Base-by-base conservation (phyloP, 2,888 invertebrate species). In the Nemotelus nigrinus region DNA sequence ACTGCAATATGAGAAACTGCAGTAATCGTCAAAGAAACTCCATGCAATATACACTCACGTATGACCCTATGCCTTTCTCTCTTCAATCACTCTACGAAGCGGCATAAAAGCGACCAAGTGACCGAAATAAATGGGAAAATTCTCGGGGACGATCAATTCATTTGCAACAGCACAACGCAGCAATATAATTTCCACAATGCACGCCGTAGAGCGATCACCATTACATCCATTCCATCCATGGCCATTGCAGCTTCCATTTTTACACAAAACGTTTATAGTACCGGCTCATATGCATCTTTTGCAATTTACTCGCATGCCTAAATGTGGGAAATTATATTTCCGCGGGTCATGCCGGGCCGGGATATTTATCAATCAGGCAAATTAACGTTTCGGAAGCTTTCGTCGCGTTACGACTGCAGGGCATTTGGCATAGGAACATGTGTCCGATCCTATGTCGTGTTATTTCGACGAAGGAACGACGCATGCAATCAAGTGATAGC, bases 361-460 rank as follows among this genome's bases (percentile, higher is more conserved):
- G 60, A 60, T 41, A 70, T 41, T 70, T 70, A 70, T 70, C 70
- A 70, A 70, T 70, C 70, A 70, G 53, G 39, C 43, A 70, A 70
- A 70, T 70, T 70, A 70, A 70, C 43, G 70, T 70, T 55, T 50
- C 70, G 43, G 70, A 55, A 70, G 70, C 70, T 70, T 70, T 70
- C 70, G 53, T 70, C 70, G 70, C 70, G 55, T 70, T 53, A 70
- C 70, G 70, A 70, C 70, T 70, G 39, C 41, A 8, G 70, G 70
- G 55, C 70, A 70, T 70, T 70, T 70, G 55, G 53, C 70, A 55
- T 68, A 68, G 53, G 50, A 25, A 44, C 25, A 25, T 25, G 25
- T 25, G 25, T 25, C 50, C 67, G 64, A 45, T 41, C 25, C 5
- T 0, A 57, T 25, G 8, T 39, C 43, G 25, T 43, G 63, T 41